Base-by-base conservation (phyloP, 2,797 vertebrate genomes). In the Acipenser ruthenus region DNA sequence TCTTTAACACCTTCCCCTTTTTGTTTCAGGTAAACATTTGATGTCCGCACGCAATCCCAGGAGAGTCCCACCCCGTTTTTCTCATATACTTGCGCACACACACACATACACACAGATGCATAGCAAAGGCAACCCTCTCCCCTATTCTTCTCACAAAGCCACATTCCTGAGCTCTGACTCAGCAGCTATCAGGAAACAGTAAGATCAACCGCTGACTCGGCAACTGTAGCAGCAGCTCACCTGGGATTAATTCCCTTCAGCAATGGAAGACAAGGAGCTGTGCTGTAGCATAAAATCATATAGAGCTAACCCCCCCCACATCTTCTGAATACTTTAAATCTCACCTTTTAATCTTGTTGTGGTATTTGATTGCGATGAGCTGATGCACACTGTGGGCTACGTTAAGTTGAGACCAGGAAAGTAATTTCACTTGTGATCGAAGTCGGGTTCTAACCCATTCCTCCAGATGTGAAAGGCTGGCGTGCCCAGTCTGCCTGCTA, bases 1-100 rank as follows among this genome's bases (percentile, higher is more conserved):
- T 37, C 37, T 37, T 37, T 37, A 88, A 84, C 88, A 90, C 89
- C 90, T 84, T 87, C 85, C 76, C 84, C 83, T 37, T 84, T 83
- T 82, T 87, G 88, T 89, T 86, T 80, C 89, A 93, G 89, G 89
- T 85, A 90, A 91, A 92, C 84, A 82, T 88, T 87, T 87, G 79
- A 91, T 86, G 84, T 83, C 90, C 78, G 75, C 78, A 80, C 78
- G 87, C 89, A 88, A 92, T 89, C 88, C 84, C 84, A 70, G 13
- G 75, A 79, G 78, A 85, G 76, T 77, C 82, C 37, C 80, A 77
- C 65, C 86, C 83, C 75, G 37, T 58, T 71, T 77, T 79, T 70
- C 76, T 65, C 80, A 4, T 15, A 48, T 60, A 18, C 8, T 8
- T 53, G 4, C 56, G 63, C 64, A 48, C 50, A 60, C 11, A 7